phyloP scores from a whole-genome alignment of 2,888 invertebrate genomes.

The Hypena proboscidalis region DNA sequence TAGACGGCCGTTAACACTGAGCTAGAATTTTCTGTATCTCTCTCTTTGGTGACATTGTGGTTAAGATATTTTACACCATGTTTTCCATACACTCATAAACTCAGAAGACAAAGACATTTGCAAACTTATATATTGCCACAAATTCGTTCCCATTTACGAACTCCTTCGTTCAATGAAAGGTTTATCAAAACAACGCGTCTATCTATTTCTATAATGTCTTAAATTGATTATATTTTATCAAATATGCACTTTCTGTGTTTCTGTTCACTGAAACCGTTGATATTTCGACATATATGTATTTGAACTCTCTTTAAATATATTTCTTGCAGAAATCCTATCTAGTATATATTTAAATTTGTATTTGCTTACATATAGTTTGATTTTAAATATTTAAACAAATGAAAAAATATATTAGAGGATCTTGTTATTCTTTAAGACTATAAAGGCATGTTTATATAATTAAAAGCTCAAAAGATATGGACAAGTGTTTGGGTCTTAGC shows the following conservation, averaged over 20 bases:
- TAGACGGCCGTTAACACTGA: no score
- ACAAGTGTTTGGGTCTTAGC: conserved; percentile 19
- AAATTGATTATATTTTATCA: conserved; percentile 11
- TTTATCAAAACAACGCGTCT: conserved; percentile 21
- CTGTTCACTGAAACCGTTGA: conserved; percentile 16
- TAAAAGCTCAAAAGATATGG: conserved; percentile 39
- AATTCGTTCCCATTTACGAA: no score
- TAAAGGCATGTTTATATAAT: conserved; percentile 25
- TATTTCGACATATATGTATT: conserved; percentile 10
- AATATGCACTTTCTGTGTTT: conserved; percentile 8
- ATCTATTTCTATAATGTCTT: conserved; percentile 22
- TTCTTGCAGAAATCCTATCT: conserved; percentile 23
- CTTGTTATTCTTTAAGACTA: conserved; percentile 1
- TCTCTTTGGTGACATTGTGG: no score
- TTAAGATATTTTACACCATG: no score
- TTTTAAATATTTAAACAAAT: conserved; percentile 36
- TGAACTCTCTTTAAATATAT: conserved; percentile 22
- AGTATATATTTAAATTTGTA: conserved; percentile 9
- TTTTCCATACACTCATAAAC: no score
- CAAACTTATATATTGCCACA: no score
- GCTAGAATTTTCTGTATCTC: no score
- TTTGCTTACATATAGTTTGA: conserved; percentile 16
- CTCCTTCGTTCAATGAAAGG: conserved; percentile 22
- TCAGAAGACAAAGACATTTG: no score
- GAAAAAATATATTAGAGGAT: conserved; percentile 11